phyloP scores from a whole-genome alignment of 1,140 invertebrate species.

The Leucophenga varia region DNA sequence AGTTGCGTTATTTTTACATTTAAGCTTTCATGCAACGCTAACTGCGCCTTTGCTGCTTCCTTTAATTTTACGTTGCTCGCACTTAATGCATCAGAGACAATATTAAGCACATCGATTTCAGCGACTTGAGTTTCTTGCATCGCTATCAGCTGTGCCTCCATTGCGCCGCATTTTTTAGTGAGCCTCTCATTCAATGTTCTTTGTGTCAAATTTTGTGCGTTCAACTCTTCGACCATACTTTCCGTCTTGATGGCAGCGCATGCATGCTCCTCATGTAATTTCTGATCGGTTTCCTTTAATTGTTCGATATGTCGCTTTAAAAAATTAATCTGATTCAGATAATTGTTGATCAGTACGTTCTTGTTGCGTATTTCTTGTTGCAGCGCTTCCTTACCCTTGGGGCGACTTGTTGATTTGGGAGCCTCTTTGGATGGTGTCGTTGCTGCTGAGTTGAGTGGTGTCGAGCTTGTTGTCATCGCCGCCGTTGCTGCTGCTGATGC shows the following conservation, averaged over 20 bases:
- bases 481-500: slow-evolving; percentile 1
- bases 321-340: slow-evolving; percentile 47
- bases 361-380: slow-evolving; percentile 51
- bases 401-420: slow-evolving; percentile 37
- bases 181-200: slow-evolving; percentile 41
- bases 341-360: slow-evolving; percentile 50
- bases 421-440: slow-evolving; percentile 47
- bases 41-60: slow-evolving; percentile 21
- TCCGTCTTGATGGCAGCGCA: slow-evolving; percentile 33
- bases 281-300: slow-evolving; percentile 42
- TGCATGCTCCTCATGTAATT: slow-evolving; percentile 41
- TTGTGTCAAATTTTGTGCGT: slow-evolving; percentile 31
- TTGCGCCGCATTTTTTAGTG: slow-evolving; percentile 18
- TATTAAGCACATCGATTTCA: slow-evolving; percentile 27
- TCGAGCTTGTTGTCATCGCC: slow-evolving; percentile 45
- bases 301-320: slow-evolving; percentile 45
- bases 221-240: slow-evolving; percentile 33
- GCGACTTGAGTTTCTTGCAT: slow-evolving; percentile 26
- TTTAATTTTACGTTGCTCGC: slow-evolving; percentile 36
- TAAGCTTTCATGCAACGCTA: slow-evolving; percentile 19
- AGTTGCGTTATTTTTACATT: slow-evolving; percentile 28
- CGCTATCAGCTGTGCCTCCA: slow-evolving; percentile 38
- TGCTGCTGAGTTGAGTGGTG: slow-evolving; percentile 42
- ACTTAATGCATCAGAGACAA: slow-evolving; percentile 37
- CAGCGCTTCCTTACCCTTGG: slow-evolving; percentile 53